A percentile compares a stretch with the other conserved stretches of the same genome.
Evolutionary conservation across 2,797 vertebrate species (phyloP).

Genomic region (Microcaecilia unicolor): DNA sequence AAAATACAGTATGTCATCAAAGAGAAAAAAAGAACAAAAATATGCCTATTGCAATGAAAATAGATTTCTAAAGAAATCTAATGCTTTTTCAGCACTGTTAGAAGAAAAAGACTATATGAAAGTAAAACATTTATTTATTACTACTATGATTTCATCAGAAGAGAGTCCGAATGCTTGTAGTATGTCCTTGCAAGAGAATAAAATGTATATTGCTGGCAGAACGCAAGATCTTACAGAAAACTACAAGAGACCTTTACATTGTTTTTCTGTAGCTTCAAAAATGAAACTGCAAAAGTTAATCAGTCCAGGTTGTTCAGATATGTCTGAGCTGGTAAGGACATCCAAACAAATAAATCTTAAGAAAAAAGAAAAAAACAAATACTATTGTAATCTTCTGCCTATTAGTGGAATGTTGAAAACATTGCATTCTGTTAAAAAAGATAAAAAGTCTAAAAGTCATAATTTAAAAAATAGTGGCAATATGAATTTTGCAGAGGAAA

Average conservation of each 20-base stretch:
- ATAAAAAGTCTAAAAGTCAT: neutral
- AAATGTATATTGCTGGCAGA: conserved; percentile 6
- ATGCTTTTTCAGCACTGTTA: neutral
- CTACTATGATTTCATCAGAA: neutral
- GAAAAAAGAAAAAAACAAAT: neutral
- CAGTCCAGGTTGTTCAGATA: neutral
- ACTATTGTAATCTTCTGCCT: neutral
- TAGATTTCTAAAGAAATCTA: neutral
- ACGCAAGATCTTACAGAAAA: neutral
- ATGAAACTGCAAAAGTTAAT: neutral
- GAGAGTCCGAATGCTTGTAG: neutral
- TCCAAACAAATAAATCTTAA: neutral
- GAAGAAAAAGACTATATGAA: neutral
- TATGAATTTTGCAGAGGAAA: neutral
- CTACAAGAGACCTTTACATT: neutral
- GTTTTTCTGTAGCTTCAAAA: neutral
- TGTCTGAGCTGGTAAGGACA: neutral
- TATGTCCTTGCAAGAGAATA: neutral
- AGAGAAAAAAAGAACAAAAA: conserved; percentile 3
- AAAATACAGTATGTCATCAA: neutral
- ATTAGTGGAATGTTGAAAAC: neutral
- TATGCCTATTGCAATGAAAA: neutral
- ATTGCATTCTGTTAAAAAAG: conserved; percentile 6
- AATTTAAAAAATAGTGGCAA: neutral
- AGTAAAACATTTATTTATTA: conserved; percentile 3